Evolutionary conservation across 2,797 vertebrate genomes (phyloP), one percentile per base, ranked within the genome.

Genomic region (Halcyon leucocephala): DNA sequence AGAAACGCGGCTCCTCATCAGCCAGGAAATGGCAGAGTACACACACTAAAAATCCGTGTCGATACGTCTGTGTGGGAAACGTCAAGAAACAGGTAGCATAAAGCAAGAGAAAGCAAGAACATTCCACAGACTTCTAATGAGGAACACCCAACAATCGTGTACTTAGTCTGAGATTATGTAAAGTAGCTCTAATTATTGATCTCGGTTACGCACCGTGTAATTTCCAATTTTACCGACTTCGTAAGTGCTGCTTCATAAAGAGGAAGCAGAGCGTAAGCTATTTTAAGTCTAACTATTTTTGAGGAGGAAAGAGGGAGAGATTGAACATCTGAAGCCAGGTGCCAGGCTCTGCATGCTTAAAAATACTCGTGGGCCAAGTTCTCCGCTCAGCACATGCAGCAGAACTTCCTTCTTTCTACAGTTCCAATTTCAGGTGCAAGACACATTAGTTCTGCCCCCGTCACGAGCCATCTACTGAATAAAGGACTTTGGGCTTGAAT

Each of bases 131-230:
- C 17, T 73, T 79, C 31, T 67, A 70, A 57, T 1, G 17, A 91
- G 79, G 82, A 94, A 57, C 51, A 44, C 24, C 29, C 48, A 10
- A 54, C 41, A 91, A 33, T 26, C 6, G 1, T 48, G 37, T 69
- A 60, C 54, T 39, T 80, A 54, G 39, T 16, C 58, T 86, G 33
- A 90, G 66, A 86, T 94, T 92, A 90, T 80, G 31, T 42, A 85
- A 95, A 95, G 41, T 10, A 89, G n/a, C 29, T 87, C 25, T 91
- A 93, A 96, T 84, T 80, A 82, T 8, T 86, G n/a, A 83, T 86
- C 60, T 82, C 80, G 62, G n/a, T 61, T 65, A 86, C 5, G 1
- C 24, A 89, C 48, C 57, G 26, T 9, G 15, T 76, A 86, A 89
- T 82, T 58, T 90, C 86, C 74, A 66, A 60, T 86, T 90, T 93